Conservation (phyloP, 2,113 vertebrate species). For the Sapajus apella region DNA sequence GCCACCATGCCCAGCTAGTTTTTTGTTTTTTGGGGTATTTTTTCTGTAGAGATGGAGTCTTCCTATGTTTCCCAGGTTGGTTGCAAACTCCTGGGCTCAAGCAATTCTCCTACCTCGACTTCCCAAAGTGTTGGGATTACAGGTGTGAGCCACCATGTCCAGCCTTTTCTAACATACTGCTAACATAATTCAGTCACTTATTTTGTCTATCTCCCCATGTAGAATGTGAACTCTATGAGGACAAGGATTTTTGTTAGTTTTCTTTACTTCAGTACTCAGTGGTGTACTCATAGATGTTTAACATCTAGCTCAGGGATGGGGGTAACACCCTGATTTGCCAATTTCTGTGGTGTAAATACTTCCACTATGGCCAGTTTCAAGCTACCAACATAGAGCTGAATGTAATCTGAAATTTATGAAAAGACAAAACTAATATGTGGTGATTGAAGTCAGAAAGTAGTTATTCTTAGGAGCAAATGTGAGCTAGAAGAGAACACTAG, state of each 20-base stretch:
- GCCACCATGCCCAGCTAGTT: too few relatives aligned
- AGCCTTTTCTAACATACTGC: background rate
- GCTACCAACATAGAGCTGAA: background rate
- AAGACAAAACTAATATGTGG: background rate
- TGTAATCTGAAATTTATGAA: background rate
- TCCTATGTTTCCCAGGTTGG: too few relatives aligned
- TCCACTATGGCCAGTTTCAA: background rate
- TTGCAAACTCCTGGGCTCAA: too few relatives aligned
- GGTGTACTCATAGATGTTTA: background rate
- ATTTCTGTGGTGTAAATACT: background rate
- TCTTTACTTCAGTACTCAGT: background rate
- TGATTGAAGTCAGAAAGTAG: background rate
- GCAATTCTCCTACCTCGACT: too few relatives aligned
- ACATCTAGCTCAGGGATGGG: background rate
- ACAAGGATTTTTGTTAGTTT: slow-evolving; percentile 22
- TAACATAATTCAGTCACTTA: background rate
- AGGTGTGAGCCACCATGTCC: too few relatives aligned
- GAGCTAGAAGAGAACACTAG: background rate
- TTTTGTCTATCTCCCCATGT: background rate
- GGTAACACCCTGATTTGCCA: background rate
- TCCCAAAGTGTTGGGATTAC: too few relatives aligned
- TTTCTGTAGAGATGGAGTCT: too few relatives aligned
- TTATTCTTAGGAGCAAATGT: background rate
- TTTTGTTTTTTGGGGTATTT: too few relatives aligned
- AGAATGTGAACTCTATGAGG: background rate